Evolutionary conservation across 2,113 vertebrate species (phyloP).

Genomic region (Strix aluco): DNA sequence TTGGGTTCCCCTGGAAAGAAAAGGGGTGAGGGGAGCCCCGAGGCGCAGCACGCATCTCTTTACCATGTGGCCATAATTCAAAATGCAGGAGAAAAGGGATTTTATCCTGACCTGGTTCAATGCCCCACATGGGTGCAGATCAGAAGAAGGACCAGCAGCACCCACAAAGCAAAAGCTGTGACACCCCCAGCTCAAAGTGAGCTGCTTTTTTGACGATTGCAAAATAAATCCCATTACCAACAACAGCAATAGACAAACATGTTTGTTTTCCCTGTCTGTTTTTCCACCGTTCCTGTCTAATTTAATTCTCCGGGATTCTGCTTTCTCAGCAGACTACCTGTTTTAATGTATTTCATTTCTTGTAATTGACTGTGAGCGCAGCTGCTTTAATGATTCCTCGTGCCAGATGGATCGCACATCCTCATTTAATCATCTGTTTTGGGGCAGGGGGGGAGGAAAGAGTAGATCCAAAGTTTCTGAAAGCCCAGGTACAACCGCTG

Average conservation of each 20-base stretch:
- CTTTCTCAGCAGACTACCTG: slow-evolving; percentile 67
- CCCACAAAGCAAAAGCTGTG: neutral
- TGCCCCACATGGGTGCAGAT: accelerated
- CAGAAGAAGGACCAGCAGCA: neutral
- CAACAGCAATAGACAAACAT: neutral
- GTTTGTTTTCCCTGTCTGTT: slow-evolving; percentile 56
- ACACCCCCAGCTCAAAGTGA: neutral
- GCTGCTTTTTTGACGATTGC: neutral
- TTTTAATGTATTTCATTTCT: slow-evolving; percentile 49
- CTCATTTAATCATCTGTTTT: slow-evolving; percentile 50
- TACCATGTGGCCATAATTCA: accelerated
- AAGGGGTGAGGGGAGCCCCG: neutral
- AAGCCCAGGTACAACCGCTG: neutral
- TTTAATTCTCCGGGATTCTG: slow-evolving; percentile 37
- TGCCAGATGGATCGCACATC: slow-evolving; percentile 32
- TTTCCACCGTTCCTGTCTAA: slow-evolving; percentile 32
- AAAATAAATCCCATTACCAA: slow-evolving; percentile 29
- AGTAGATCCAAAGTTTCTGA: neutral
- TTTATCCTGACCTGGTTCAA: accelerated
- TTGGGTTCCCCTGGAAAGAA: slow-evolving; percentile 83
- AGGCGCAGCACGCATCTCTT: accelerated
- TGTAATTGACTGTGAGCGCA: slow-evolving; percentile 40
- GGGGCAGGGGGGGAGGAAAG: neutral
- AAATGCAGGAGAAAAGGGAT: neutral
- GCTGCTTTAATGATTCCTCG: slow-evolving; percentile 30